phyloP scores from a whole-genome alignment of 2,888 invertebrate genomes.

The Aelia acuminata region DNA sequence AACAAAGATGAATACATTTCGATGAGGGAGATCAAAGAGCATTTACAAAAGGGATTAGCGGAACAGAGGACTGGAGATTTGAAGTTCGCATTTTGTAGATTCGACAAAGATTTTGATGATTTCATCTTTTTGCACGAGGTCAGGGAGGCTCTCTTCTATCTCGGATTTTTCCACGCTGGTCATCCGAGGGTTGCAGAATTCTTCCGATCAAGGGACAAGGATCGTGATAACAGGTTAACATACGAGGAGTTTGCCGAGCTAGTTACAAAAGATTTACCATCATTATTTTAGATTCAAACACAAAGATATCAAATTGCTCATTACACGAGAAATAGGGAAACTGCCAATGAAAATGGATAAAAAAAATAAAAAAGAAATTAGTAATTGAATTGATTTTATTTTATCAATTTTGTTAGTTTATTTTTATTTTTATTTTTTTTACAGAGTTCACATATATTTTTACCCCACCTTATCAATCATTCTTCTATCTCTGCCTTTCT shows the following conservation, averaged over 20 bases:
- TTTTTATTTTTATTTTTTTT: not conserved
- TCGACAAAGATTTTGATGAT: constrained; percentile 63
- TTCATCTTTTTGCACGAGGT: constrained; percentile 60
- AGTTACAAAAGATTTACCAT: constrained; percentile 12
- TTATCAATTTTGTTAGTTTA: too few species aligned
- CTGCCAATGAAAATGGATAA: not conserved
- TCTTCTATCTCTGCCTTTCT: too few species aligned
- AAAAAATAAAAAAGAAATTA: constrained; percentile 1
- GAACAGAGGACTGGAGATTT: constrained; percentile 28
- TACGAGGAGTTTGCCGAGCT: not conserved
- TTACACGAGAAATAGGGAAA: not conserved
- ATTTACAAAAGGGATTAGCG: constrained; percentile 51
- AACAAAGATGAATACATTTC: constrained; percentile 60
- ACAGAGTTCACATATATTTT: too few species aligned
- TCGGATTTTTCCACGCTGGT: constrained; percentile 59
- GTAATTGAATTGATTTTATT: not conserved
- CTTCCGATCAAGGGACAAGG: not conserved
- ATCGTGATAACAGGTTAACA: not conserved
- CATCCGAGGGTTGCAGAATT: constrained; percentile 16
- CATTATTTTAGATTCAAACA: not conserved
- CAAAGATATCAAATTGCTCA: not conserved
- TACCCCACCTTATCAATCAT: too few species aligned
- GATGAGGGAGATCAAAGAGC: constrained; percentile 58
- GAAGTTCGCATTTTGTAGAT: constrained; percentile 60
- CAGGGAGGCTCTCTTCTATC: constrained; percentile 61